Percentiles rank a stretch among this genome's conserved stretches.
phyloP scores from a whole-genome alignment of 2,113 vertebrate species.

The Chaetorhynchus papuensis region DNA sequence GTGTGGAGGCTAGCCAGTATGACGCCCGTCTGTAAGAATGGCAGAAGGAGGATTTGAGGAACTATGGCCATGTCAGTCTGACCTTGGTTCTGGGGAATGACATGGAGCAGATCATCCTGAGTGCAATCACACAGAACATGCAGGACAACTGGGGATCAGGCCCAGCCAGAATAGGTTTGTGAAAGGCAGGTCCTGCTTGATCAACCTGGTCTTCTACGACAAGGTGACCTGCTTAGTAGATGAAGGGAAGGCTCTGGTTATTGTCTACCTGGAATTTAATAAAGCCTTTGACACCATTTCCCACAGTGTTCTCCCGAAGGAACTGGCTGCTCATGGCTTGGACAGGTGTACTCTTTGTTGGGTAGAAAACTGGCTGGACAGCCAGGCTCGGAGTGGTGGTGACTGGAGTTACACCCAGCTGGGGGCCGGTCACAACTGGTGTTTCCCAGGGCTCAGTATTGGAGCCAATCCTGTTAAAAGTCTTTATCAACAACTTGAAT shows the following conservation, averaged over 20 bases:
- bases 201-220: background rate
- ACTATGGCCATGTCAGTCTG: background rate
- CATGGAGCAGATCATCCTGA: background rate
- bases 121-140: background rate
- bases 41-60: background rate
- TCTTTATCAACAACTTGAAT: background rate
- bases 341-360: background rate
- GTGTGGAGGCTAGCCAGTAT: too few species aligned
- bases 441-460: background rate
- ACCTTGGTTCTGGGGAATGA: fast-evolving
- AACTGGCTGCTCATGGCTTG: background rate
- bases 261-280: background rate
- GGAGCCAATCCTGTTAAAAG: background rate
- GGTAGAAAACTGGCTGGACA: background rate
- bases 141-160: background rate
- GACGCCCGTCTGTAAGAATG: fast-evolving
- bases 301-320: background rate
- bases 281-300: background rate
- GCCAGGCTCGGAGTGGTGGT: too few species aligned
- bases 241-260: background rate
- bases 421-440: fast-evolving
- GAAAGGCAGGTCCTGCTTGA: background rate
- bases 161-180: background rate
- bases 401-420: background rate
- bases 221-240: background rate